Conservation (phyloP, 2,113 vertebrate genomes). For the Silurus glanis region DNA sequence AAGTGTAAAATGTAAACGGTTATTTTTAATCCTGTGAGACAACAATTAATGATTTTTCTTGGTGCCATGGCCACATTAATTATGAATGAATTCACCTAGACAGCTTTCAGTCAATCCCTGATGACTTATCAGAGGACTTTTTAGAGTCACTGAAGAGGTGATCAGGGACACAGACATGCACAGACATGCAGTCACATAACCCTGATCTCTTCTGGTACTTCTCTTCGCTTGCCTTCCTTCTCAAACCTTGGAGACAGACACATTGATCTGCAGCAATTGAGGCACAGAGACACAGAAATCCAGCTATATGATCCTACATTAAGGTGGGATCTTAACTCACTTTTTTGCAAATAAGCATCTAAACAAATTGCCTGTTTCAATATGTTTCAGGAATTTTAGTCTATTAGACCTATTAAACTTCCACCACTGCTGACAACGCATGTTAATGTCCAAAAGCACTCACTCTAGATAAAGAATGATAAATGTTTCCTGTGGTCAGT, state of each 20-base stretch:
- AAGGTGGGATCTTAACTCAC: neutral
- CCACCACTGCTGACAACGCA: neutral
- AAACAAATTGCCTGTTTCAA: neutral
- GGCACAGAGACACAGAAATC: slow-evolving; percentile 17
- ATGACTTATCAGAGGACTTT: slow-evolving; percentile 62
- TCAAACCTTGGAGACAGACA: slow-evolving; percentile 44
- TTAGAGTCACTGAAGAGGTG: slow-evolving; percentile 44
- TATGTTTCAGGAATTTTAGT: neutral
- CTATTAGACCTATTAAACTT: neutral
- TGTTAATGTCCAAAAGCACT: slow-evolving; percentile 8
- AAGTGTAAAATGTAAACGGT: neutral
- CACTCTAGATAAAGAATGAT: neutral
- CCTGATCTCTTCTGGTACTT: slow-evolving; percentile 1
- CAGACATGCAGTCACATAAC: slow-evolving; percentile 18
- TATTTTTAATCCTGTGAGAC: slow-evolving; percentile 32
- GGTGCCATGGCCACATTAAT: slow-evolving; percentile 58
- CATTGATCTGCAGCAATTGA: slow-evolving; percentile 38
- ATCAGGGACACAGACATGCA: slow-evolving; percentile 28
- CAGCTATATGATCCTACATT: slow-evolving; percentile 8
- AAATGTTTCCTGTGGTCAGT: slow-evolving; percentile 13
- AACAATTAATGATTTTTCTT: slow-evolving; percentile 38
- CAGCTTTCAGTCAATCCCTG: slow-evolving; percentile 65
- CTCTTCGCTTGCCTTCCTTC: neutral
- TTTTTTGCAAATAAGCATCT: neutral
- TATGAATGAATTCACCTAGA: slow-evolving; percentile 67